phyloP scores from a whole-genome alignment of 2,113 vertebrate genomes.

The Fulmarus glacialis region DNA sequence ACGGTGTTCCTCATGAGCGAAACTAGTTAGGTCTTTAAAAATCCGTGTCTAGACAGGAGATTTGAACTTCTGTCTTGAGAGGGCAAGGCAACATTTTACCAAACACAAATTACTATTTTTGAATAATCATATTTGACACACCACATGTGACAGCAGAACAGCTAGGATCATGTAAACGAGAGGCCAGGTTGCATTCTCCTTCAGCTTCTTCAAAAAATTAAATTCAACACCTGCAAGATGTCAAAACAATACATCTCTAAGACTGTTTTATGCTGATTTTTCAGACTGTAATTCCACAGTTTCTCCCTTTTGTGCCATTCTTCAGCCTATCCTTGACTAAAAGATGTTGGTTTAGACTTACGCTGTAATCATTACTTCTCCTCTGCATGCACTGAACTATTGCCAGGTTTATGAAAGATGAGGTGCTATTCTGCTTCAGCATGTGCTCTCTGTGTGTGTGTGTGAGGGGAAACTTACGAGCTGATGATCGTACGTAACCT shows the following conservation, averaged over 20 bases:
- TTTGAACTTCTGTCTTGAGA: background rate
- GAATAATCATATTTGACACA: background rate
- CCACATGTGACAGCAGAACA: background rate
- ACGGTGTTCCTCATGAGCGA: background rate
- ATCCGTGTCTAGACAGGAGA: background rate
- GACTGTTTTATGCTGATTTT: background rate
- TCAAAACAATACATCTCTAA: background rate
- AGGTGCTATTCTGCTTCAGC: background rate
- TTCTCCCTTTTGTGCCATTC: background rate
- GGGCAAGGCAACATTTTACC: background rate
- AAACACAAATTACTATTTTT: background rate
- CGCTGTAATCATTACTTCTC: background rate
- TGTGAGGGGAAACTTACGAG: background rate
- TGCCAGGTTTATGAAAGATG: background rate
- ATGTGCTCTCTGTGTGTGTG: background rate
- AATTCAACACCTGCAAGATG: background rate
- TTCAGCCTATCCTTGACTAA: background rate
- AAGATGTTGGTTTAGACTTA: background rate
- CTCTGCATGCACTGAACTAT: background rate
- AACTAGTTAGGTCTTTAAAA: background rate
- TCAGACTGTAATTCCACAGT: background rate
- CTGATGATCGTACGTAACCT: background rate
- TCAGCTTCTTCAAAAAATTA: background rate
- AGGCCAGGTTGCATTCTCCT: background rate
- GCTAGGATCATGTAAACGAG: background rate